These are phyloP conservation scores for Neelides sp. DNA, from an alignment of 1,140 invertebrate species.

Conservation along the genomic window DNA sequence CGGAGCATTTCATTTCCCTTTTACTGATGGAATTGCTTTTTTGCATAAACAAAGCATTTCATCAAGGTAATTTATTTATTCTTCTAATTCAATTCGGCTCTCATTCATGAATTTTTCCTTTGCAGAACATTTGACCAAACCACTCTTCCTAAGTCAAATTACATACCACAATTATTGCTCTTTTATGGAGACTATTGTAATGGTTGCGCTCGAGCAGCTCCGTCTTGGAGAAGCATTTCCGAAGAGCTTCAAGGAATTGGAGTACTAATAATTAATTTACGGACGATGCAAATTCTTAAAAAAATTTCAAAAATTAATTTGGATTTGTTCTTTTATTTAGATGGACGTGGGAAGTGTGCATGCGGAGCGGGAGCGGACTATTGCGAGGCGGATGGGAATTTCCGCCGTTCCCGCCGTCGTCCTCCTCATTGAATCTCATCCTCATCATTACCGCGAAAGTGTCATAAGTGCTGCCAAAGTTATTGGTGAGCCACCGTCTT, in stretches of 20 bases:
- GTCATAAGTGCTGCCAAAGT: conserved; percentile 62
- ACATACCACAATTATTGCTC: conserved; percentile 25
- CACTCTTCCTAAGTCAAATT: conserved; percentile 23
- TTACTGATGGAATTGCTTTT: conserved; percentile 64
- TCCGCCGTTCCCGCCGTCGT: conserved; percentile 66
- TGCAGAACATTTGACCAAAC: conserved; percentile 28
- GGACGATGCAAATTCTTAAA: neutral
- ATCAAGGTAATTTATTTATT: conserved; percentile 47
- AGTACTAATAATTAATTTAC: conserved; percentile 4
- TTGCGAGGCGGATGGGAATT: conserved; percentile 63
- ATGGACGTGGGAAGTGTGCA: conserved; percentile 56
- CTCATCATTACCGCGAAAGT: conserved; percentile 65
- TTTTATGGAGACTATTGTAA: conserved; percentile 30
- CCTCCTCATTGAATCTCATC: conserved; percentile 64
- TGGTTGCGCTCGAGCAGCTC: conserved; percentile 26
- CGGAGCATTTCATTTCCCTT: conserved; percentile 48
- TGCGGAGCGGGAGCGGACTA: conserved; percentile 58
- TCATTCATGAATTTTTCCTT: neutral
- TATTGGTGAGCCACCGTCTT: conserved; percentile 44
- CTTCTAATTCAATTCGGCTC: conserved; percentile 18
- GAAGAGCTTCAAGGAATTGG: conserved; percentile 27
- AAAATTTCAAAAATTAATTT: neutral
- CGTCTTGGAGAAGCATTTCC: conserved; percentile 26
- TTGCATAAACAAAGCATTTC: conserved; percentile 70
- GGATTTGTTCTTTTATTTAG: neutral